These are phyloP conservation scores for Numenius arquata DNA, from an alignment of 2,113 vertebrate genomes.

Conservation along the genomic window DNA sequence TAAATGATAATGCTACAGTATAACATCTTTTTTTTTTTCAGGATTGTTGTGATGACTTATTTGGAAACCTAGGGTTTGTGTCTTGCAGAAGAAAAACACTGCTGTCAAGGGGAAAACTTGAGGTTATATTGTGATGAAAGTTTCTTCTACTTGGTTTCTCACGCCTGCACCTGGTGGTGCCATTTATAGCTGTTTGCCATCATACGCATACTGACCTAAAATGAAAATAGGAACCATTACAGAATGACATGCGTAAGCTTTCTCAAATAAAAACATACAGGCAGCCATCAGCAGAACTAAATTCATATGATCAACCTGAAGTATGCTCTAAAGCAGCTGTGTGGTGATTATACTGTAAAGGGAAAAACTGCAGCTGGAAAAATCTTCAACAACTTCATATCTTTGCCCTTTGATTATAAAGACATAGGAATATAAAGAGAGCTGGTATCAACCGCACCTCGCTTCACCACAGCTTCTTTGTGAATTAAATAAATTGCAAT, in stretches of 20 bases:
- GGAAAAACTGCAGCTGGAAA: constrained; percentile 32
- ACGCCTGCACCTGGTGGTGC: background rate
- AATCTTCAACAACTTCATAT: constrained; percentile 13
- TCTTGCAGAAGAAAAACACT: background rate
- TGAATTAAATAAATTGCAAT: constrained; percentile 12
- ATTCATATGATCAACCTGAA: constrained; percentile 35
- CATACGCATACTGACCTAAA: constrained; percentile 30
- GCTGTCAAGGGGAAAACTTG: background rate
- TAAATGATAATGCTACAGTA: background rate
- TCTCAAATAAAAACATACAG: constrained; percentile 3
- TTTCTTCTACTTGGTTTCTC: background rate
- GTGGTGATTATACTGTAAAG: background rate
- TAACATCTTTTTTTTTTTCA: background rate
- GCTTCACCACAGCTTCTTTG: background rate
- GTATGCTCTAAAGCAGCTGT: constrained; percentile 40
- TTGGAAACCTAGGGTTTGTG: background rate
- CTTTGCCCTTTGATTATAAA: constrained; percentile 11
- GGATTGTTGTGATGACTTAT: background rate
- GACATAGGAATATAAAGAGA: background rate
- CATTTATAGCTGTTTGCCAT: constrained; percentile 22
- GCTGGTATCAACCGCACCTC: background rate
- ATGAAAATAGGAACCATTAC: constrained; percentile 24
- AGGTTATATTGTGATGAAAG: background rate
- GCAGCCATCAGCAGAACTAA: constrained; percentile 22
- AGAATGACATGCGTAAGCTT: background rate